Evolutionary conservation across 2,888 invertebrate genomes (phyloP).

Genomic region (Lithophane ornitopus): DNA sequence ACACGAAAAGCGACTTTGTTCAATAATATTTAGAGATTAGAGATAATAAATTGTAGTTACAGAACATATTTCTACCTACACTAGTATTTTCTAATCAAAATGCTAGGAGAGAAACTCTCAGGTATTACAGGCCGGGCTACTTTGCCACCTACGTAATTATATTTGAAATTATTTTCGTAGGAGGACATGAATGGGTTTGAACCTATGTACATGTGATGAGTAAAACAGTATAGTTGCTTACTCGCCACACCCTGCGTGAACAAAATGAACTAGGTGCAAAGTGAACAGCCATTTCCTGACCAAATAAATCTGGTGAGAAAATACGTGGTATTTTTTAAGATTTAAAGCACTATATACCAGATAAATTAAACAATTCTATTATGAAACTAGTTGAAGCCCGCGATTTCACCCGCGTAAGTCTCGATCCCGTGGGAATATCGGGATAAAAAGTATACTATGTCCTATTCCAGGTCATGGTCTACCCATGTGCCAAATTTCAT

Average conservation of each 20-base stretch:
- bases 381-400: too few relatives aligned
- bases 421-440: too few relatives aligned
- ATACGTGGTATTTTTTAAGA: neutral
- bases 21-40: too few relatives aligned
- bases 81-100: slow-evolving; percentile 4
- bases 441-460: too few relatives aligned
- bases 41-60: neutral
- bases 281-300: neutral
- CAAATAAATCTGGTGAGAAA: neutral
- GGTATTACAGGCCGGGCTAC: neutral
- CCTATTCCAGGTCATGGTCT: too few relatives aligned
- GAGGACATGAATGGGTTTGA: neutral
- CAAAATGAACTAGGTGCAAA: neutral
- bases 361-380: too few relatives aligned
- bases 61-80: neutral
- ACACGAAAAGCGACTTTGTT: too few relatives aligned
- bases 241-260: neutral
- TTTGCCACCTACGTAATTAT: slow-evolving; percentile 36
- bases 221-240: slow-evolving; percentile 5
- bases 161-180: slow-evolving; percentile 43
- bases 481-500: too few relatives aligned
- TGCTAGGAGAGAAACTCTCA: neutral
- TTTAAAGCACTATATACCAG: too few relatives aligned
- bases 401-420: too few relatives aligned
- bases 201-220: neutral